Conservation (phyloP, 1,140 invertebrate species). For the Heliconius nattereri region DNA sequence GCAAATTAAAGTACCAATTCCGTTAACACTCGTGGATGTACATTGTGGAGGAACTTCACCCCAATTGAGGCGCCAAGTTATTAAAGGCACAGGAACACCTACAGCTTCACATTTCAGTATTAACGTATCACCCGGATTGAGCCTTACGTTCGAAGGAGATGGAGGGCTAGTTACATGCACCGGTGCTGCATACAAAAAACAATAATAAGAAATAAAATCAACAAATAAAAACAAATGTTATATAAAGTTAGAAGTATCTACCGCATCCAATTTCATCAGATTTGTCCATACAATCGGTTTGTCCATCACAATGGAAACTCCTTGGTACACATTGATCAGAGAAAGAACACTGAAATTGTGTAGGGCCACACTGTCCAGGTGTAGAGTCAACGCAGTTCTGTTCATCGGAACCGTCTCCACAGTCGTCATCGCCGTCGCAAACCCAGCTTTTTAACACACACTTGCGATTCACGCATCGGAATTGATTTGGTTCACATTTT, state of each 20-base stretch:
- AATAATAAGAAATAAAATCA: not conserved
- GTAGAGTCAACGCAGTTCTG: conserved; percentile 82
- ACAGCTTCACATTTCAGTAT: conserved; percentile 92
- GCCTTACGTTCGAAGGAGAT: conserved; percentile 85
- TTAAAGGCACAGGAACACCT: conserved; percentile 94
- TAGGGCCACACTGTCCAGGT: conserved; percentile 85
- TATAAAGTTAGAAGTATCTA: conserved; percentile 75
- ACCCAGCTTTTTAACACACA: conserved; percentile 96
- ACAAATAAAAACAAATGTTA: not conserved
- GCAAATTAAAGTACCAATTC: conserved; percentile 91
- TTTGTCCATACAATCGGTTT: conserved; percentile 92
- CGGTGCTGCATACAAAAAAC: conserved; percentile 48
- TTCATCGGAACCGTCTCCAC: conserved; percentile 92
- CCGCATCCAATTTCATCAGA: conserved; percentile 96
- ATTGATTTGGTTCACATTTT: conserved; percentile 95
- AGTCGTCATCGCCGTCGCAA: conserved; percentile 95
- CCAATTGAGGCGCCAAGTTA: conserved; percentile 98
- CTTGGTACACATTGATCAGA: conserved; percentile 94
- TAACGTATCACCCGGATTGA: conserved; percentile 88
- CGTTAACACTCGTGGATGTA: conserved; percentile 86
- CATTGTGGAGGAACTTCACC: conserved; percentile 96
- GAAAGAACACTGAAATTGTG: conserved; percentile 71
- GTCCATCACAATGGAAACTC: conserved; percentile 95
- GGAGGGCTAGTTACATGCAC: conserved; percentile 74
- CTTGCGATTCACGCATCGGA: conserved; percentile 91